Conservation (phyloP, 2,113 vertebrate species). For the Alces alces region DNA sequence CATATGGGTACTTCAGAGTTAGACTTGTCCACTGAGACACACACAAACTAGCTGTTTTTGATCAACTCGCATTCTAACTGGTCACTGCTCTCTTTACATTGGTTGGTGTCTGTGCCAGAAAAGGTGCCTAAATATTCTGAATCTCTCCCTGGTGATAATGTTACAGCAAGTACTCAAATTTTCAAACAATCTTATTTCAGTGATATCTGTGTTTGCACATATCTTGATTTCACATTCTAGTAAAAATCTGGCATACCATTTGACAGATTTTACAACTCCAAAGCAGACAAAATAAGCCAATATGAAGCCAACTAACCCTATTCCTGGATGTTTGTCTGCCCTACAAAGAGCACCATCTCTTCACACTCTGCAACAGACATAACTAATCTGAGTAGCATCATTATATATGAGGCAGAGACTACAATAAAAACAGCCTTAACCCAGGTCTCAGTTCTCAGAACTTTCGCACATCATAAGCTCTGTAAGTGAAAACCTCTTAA, state of each 20-base stretch:
- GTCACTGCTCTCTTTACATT: background rate
- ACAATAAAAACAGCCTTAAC: background rate
- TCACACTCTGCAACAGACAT: background rate
- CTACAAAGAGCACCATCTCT: background rate
- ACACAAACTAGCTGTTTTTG: background rate
- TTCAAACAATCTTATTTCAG: background rate
- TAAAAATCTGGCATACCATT: background rate
- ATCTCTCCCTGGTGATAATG: background rate
- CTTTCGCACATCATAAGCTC: background rate
- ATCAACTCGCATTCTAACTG: background rate
- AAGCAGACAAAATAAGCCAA: background rate
- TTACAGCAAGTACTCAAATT: background rate
- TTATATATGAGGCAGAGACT: background rate
- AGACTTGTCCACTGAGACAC: background rate
- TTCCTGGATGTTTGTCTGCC: background rate
- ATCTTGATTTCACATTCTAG: background rate
- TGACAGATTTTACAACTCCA: background rate
- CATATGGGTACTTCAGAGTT: background rate
- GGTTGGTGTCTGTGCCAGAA: background rate
- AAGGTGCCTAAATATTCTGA: background rate
- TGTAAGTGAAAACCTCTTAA: background rate
- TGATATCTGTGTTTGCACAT: background rate
- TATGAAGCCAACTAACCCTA: background rate
- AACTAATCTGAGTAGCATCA: background rate
- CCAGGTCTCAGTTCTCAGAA: background rate